Evolutionary conservation across 30 jellyfish, hydroid and myxozoan species (phyloP), one percentile per base, ranked within the genome.

Genomic region (Sanderia malayensis): DNA sequence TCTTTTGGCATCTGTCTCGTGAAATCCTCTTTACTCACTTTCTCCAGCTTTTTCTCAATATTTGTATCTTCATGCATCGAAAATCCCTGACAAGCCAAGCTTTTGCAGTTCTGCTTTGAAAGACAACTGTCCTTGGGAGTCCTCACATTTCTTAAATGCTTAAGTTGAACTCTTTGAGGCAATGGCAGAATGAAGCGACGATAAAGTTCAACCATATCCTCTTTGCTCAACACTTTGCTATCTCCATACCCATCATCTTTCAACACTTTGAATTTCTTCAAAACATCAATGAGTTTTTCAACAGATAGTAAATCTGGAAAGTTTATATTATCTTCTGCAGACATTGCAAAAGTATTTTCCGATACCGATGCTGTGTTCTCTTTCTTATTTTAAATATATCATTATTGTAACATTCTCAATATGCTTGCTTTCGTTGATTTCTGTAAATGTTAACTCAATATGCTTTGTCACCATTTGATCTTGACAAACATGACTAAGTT

Each of bases 131-230:
- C 62, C 72, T 29, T 31, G 20, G 80, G 72, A 4, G 25, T 46
- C 22, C 69, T 49, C 29, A 10, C 3, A 1, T 62, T 31, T 62
- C n/a, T 44, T 15, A 27, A 30, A 23, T 73, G 37, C 3, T 49
- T 61, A 25, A 59, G 45, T 47, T 76, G 80, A 8, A 20, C 60
- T 46, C 73, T 61, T 46, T 76, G 71, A 25, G 79, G 87, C 33
- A 63, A 31, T 4, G 87, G 87, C 7, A 76, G 34, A 13, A 76
- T 44, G 46, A 61, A 76, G 13, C 28, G 67, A 4, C 21, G 34
- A 61, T 17, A 76, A 26, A 76, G 72, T 11, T 44, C 70, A 10
- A 76, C 49, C 10, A 76, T 28, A 3, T 49, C 21, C 10, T 76
- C 87, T 34, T 76, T 76, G 26, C 34, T 53, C 9, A 52, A 57